phyloP scores from a whole-genome alignment of 2,113 vertebrate genomes.

The Emydura subglobosa region DNA sequence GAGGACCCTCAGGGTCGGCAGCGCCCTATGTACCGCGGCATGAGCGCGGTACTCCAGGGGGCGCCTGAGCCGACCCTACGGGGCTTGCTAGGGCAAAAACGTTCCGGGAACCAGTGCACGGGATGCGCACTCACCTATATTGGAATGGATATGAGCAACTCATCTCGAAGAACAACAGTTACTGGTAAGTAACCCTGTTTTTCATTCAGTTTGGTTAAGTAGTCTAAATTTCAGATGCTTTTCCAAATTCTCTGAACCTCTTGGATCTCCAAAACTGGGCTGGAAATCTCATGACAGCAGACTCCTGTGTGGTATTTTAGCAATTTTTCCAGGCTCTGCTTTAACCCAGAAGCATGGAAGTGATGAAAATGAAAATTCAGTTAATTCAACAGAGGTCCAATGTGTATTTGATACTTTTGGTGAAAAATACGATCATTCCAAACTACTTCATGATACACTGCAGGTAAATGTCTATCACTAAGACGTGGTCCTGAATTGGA shows the following conservation, averaged over 20 bases:
- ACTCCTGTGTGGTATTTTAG: rapidly evolving
- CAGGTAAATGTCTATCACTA: neutral
- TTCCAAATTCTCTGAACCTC: neutral
- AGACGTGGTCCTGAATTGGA: neutral
- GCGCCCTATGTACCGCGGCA: too few relatives aligned
- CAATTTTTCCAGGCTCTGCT: neutral
- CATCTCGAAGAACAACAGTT: too few relatives aligned
- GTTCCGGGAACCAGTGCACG: too few relatives aligned
- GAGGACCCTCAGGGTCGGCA: too few relatives aligned
- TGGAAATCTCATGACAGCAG: neutral
- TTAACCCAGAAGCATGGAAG: rapidly evolving
- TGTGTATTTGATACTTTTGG: neutral
- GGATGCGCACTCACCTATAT: too few relatives aligned
- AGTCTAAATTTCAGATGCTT: neutral
- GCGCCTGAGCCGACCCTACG: too few relatives aligned
- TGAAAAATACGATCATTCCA: neutral
- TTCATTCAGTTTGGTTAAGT: neutral
- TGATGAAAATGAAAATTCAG: neutral
- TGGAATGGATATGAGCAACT: too few relatives aligned
- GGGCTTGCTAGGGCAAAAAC: too few relatives aligned
- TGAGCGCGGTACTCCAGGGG: too few relatives aligned
- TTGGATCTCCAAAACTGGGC: neutral
- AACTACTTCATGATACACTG: neutral
- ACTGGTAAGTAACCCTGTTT: too few relatives aligned
- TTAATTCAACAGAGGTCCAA: neutral